Percentiles rank a stretch among this genome's conserved stretches.
phyloP scores from a whole-genome alignment of 2,113 vertebrate genomes.

The Loxodonta africana region DNA sequence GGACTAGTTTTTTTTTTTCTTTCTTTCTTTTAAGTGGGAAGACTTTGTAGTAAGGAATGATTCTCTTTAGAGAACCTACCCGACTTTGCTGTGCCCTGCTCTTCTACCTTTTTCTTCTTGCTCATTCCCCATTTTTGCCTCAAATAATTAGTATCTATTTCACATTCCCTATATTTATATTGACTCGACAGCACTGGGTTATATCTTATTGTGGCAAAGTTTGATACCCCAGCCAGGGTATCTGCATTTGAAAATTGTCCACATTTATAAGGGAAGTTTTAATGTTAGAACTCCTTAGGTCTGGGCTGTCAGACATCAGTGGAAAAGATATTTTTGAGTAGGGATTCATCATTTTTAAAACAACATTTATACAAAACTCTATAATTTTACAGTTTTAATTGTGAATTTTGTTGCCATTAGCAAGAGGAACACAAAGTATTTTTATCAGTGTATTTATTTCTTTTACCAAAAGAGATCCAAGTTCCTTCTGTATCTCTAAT shows the following conservation, averaged over 20 bases:
- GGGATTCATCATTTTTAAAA: not conserved
- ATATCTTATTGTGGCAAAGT: not conserved
- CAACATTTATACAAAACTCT: not conserved
- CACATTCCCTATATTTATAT: not conserved
- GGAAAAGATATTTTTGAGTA: slow-evolving; percentile 21
- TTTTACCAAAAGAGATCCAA: slow-evolving; percentile 47
- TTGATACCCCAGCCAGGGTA: not conserved
- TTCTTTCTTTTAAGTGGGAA: not conserved
- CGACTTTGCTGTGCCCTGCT: not conserved
- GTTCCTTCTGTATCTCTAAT: slow-evolving; percentile 45
- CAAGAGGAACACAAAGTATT: not conserved
- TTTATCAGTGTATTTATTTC: slow-evolving; percentile 7
- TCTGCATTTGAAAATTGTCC: not conserved
- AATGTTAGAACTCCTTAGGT: not conserved
- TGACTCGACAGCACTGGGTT: too few species aligned
- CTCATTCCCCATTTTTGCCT: not conserved
- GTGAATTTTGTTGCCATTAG: slow-evolving; percentile 22
- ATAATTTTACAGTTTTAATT: not conserved
- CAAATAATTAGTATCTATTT: not conserved
- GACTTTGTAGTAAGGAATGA: not conserved
- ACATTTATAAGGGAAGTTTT: not conserved
- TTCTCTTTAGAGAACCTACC: not conserved
- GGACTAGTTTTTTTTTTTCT: not conserved
- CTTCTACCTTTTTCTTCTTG: not conserved
- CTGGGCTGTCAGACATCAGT: not conserved